A percentile compares a stretch with the other conserved stretches of the same genome.
Conservation (phyloP, 2,888 invertebrate species). For the Leptinotarsa haldemani region DNA sequence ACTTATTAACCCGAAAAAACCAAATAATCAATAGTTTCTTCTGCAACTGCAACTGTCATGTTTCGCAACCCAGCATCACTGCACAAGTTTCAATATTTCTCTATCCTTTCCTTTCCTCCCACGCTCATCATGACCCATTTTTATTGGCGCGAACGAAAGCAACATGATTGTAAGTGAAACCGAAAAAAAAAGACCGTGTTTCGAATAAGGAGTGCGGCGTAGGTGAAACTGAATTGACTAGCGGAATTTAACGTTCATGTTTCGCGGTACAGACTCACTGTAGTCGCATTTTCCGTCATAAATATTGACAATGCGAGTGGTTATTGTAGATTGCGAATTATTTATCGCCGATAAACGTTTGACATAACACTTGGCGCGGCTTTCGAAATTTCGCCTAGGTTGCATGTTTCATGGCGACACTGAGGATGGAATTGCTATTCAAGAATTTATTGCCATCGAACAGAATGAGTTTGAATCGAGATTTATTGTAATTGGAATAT, state of each 20-base stretch:
- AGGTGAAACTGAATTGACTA: slow-evolving; percentile 14
- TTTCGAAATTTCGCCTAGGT: slow-evolving; percentile 17
- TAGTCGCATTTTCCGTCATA: slow-evolving; percentile 34
- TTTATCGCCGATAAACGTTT: slow-evolving; percentile 36
- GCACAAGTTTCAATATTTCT: not conserved
- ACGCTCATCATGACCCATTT: slow-evolving; percentile 34
- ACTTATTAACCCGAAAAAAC: too few species aligned
- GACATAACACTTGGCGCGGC: slow-evolving; percentile 15
- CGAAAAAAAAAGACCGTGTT: slow-evolving; percentile 16
- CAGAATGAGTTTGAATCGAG: not conserved
- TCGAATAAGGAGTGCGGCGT: slow-evolving; percentile 20
- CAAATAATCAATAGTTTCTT: too few species aligned
- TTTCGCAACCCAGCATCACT: not conserved
- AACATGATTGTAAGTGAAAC: slow-evolving; percentile 17
- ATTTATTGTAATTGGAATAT: not conserved
- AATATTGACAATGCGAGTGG: slow-evolving; percentile 36
- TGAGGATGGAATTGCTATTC: not conserved
- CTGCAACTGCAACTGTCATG: not conserved
- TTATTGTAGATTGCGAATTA: slow-evolving; percentile 25
- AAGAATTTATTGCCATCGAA: not conserved
- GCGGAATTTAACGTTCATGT: slow-evolving; percentile 6
- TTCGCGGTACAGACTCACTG: slow-evolving; percentile 18
- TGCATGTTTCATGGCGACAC: slow-evolving; percentile 1
- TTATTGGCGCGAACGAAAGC: slow-evolving; percentile 16
- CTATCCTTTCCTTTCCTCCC: slow-evolving; percentile 23